phyloP scores from a whole-genome alignment of 2,113 vertebrate species.

The Nannospalax galili region DNA sequence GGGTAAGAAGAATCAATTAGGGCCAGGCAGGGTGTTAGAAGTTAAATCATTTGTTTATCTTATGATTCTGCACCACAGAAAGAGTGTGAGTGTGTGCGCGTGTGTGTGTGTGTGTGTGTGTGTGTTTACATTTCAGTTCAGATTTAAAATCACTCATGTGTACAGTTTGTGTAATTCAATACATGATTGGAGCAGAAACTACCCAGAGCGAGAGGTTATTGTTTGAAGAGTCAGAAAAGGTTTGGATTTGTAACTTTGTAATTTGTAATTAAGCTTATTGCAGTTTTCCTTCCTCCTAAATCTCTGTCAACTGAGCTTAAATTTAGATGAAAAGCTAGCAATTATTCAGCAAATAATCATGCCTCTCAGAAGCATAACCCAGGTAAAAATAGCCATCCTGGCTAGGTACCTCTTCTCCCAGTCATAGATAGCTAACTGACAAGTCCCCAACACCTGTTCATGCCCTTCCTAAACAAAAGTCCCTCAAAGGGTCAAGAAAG shows the following conservation, averaged over 20 bases:
- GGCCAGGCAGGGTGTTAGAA: conserved; percentile 82
- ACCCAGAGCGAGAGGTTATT: conserved; percentile 67
- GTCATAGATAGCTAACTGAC: not conserved
- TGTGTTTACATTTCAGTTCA: conserved; percentile 84
- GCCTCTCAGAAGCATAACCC: not conserved
- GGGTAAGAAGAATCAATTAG: conserved; percentile 87
- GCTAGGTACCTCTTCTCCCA: not conserved
- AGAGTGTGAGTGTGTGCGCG: conserved; percentile 53
- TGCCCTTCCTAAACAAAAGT: not conserved
- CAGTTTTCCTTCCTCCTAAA: conserved; percentile 26
- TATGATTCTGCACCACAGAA: conserved; percentile 54
- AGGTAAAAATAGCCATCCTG: conserved; percentile 8
- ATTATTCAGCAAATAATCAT: conserved; percentile 56
- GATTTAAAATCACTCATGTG: conserved; percentile 86
- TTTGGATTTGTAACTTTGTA: conserved; percentile 57
- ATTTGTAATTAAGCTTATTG: conserved; percentile 66
- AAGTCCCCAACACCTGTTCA: not conserved
- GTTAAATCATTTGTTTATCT: conserved; percentile 84
- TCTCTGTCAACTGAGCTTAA: conserved; percentile 28
- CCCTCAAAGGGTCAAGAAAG: not conserved
- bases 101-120: not conserved
- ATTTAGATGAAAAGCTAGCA: conserved; percentile 46
- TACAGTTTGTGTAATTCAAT: conserved; percentile 84
- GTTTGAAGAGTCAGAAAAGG: conserved; percentile 60
- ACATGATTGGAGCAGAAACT: conserved; percentile 79